Base-by-base conservation (phyloP, 1,140 invertebrate species). In the Saccostrea cuccullata region DNA sequence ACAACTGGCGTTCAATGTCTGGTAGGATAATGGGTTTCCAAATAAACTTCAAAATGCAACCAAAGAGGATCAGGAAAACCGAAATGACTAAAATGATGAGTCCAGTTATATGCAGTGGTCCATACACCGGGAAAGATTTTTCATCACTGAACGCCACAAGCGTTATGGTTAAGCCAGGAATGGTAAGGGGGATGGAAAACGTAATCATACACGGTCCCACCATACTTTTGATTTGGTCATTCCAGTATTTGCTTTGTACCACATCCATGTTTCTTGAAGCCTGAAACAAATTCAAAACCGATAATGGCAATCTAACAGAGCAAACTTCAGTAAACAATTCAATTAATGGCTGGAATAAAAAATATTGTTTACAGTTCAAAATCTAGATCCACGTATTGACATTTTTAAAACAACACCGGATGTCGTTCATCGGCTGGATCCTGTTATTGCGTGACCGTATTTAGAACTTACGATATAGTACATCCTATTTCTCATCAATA, bases 131-230 rank as follows among this genome's bases (percentile, higher is more conserved):
- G 23, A 92, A 90, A 1, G 89, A 85, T 8, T 84, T 89, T 20
- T 92, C 90, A 15, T 92, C 88, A 40, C 86, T 85, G 58, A 91
- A 92, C 11, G 90, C 91, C 6, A 92, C 92, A 30, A 91, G 70
- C 9, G 92, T 91, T 5, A 92, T 86, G 0, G 92, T 91, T 23
- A 91, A 60, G 9, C 92, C 92, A 5, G 92, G 92, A 8, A 92
- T 84, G 1, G 89, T 87, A 17, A 92, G 84, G 2, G 92, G 92
- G 12, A 92, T 88, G 1, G 90, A 89, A 83, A 92, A 92, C 13
- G 87, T 91, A 13, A 92, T 88, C 89, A 92, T 87, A 73, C 92
- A 91, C 6, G 91, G 88, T 12, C 91, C 92, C 47, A 90, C n/a
- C 86, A 88, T 85, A 2, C 85, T 67, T 47, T 90, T 91, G 13